Conservation (phyloP, 2,113 vertebrate species). For the Aegithalos caudatus region DNA sequence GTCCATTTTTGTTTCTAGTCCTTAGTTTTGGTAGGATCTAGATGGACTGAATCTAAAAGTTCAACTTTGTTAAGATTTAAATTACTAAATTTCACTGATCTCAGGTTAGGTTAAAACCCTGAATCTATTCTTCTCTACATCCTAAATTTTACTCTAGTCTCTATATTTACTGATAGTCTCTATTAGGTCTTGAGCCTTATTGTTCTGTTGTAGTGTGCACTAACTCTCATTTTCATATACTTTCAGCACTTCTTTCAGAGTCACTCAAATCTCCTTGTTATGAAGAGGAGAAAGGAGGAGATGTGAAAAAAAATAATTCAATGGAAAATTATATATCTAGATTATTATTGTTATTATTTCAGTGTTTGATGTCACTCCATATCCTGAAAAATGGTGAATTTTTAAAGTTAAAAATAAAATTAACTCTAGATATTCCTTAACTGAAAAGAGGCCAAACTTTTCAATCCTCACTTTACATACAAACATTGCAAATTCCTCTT, state of each 20-base stretch:
- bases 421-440: not conserved
- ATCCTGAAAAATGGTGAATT: not conserved
- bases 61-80: not conserved
- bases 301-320: rapidly evolving
- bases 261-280: not conserved
- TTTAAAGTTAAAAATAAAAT: not conserved
- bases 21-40: not conserved
- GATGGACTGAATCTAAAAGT: not conserved
- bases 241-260: not conserved
- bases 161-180: not conserved
- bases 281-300: not conserved
- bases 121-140: not conserved
- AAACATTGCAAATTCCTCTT: not conserved
- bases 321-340: not conserved
- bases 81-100: not conserved
- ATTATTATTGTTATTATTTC: not conserved
- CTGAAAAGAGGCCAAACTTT: not conserved
- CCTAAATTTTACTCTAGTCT: not conserved
- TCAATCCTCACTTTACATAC: not conserved
- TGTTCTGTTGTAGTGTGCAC: not conserved
- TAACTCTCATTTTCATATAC: not conserved
- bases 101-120: not conserved
- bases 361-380: not conserved
- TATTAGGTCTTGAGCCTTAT: not conserved
- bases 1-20: not conserved